A percentile compares a stretch with the other conserved stretches of the same genome.
Evolutionary conservation across 2,113 vertebrate genomes (phyloP).

Genomic region (Odontophorus gujanensis): DNA sequence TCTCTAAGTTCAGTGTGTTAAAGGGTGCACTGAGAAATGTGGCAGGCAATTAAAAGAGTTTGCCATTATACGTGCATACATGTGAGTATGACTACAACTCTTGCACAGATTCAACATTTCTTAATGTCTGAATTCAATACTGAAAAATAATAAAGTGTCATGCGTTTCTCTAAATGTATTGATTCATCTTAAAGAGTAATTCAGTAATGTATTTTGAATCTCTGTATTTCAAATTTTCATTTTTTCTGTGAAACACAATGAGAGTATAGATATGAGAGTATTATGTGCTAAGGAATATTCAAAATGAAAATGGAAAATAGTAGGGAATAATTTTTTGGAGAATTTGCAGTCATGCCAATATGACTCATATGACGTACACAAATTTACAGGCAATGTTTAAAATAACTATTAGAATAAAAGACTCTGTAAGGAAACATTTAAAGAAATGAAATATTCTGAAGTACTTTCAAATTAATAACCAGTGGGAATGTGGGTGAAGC

Average conservation of each 20-base stretch:
- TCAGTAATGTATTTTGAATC: not conserved
- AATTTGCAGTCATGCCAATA: not conserved
- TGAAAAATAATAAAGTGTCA: not conserved
- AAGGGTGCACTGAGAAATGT: not conserved
- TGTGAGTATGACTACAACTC: not conserved
- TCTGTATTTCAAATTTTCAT: not conserved
- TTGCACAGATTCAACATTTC: not conserved
- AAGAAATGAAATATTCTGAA: constrained; percentile 7
- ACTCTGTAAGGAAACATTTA: constrained; percentile 5
- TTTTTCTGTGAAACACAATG: not conserved
- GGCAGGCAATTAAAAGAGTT: not conserved
- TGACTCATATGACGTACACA: not conserved
- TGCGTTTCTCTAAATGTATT: not conserved
- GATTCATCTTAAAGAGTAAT: not conserved
- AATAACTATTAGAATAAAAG: constrained; percentile 3
- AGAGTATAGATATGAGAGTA: not conserved
- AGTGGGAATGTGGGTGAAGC: not conserved
- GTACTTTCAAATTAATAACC: not conserved
- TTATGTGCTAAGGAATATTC: not conserved
- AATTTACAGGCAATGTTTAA: not conserved
- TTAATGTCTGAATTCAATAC: not conserved
- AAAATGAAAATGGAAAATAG: not conserved
- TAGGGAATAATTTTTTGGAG: not conserved
- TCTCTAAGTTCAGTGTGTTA: not conserved
- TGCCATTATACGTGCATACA: not conserved